Conservation (phyloP, 2,888 invertebrate genomes). For the Mythimna impura region DNA sequence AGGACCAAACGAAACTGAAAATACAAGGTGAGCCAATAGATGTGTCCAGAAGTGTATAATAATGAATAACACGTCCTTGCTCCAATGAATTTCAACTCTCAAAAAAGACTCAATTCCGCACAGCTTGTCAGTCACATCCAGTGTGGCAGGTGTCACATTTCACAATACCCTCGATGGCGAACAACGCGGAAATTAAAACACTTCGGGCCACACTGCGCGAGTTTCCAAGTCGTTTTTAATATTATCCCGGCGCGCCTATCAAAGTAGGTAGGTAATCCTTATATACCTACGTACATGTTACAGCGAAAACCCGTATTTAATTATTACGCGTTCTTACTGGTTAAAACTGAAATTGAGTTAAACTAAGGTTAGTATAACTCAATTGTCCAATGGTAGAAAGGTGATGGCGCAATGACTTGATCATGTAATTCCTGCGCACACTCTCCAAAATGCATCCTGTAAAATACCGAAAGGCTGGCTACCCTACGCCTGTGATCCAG, state of each 20-base stretch:
- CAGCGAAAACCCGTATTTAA: background rate
- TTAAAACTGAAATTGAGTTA: background rate
- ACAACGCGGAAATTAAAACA: constrained; percentile 59
- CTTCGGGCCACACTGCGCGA: constrained; percentile 53
- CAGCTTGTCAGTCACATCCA: constrained; percentile 33
- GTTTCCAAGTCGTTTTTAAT: constrained; percentile 63
- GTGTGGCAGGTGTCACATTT: constrained; percentile 56
- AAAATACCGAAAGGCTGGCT: too few relatives aligned
- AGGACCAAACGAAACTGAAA: too few relatives aligned
- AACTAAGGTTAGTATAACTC: too few relatives aligned
- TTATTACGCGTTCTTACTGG: background rate
- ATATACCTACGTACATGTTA: constrained; percentile 11
- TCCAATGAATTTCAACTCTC: constrained; percentile 11
- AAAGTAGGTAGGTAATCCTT: constrained; percentile 48
- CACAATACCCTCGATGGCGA: constrained; percentile 41
- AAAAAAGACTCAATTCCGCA: constrained; percentile 9
- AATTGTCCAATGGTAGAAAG: too few relatives aligned
- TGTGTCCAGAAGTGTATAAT: too few relatives aligned
- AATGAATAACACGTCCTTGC: background rate
- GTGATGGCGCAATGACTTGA: too few relatives aligned
- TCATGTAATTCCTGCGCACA: too few relatives aligned
- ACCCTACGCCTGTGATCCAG: too few relatives aligned
- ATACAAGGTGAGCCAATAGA: too few relatives aligned
- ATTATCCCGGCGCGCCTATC: constrained; percentile 45
- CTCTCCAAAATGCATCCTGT: too few relatives aligned